These are phyloP conservation scores for Meleagris gallopavo DNA, from an alignment of 2,113 vertebrate genomes.

Conservation along the genomic window DNA sequence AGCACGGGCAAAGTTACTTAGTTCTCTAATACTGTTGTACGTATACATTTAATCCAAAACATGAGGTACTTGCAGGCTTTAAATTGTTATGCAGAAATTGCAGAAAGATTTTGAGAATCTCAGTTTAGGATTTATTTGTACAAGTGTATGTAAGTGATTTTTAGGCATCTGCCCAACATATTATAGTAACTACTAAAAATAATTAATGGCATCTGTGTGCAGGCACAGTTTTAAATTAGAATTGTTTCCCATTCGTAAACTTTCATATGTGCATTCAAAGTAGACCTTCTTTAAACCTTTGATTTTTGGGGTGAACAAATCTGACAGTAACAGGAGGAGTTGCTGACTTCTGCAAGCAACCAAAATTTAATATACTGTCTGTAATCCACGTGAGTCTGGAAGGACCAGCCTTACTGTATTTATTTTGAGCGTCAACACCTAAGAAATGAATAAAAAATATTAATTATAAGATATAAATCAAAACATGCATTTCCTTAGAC, in stretches of 20 bases:
- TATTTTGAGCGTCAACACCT: neutral
- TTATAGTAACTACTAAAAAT: conserved; percentile 23
- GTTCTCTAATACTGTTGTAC: neutral
- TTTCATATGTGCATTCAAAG: neutral
- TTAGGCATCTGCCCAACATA: conserved; percentile 19
- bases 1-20: neutral
- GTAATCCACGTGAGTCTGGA: neutral
- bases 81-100: neutral
- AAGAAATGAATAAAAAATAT: neutral
- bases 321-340: neutral
- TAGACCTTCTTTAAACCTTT: conserved; percentile 15
- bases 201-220: conserved; percentile 25
- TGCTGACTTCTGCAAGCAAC: neutral
- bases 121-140: neutral
- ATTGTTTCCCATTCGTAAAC: conserved; percentile 54
- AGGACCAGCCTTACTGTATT: neutral
- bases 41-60: neutral
- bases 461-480: neutral
- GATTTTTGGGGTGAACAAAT: conserved; percentile 10
- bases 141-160: neutral
- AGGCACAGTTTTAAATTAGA: conserved; percentile 37
- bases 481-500: neutral
- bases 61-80: neutral
- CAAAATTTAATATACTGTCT: neutral
- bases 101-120: neutral